A percentile compares a stretch with the other conserved stretches of the same genome.
Evolutionary conservation across 2,113 vertebrate species (phyloP).

Genomic region (Charina bottae): DNA sequence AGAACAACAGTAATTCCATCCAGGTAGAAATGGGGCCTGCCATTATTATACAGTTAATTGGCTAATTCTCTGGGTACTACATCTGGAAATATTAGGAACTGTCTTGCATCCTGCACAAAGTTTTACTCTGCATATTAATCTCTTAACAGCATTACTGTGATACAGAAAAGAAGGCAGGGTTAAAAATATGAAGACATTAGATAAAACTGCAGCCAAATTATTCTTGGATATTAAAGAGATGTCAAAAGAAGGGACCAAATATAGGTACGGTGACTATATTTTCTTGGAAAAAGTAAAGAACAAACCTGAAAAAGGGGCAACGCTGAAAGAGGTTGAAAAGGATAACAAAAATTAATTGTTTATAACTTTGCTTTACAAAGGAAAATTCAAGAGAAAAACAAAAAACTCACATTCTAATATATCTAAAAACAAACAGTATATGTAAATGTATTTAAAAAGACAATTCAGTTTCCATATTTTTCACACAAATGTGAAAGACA

Average conservation of each 20-base stretch:
- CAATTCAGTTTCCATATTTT: too few relatives aligned
- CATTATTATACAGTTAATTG: background rate
- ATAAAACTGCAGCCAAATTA: background rate
- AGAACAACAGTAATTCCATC: background rate
- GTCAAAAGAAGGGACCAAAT: background rate
- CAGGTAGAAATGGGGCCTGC: background rate
- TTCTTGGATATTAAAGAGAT: background rate
- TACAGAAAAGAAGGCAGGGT: background rate
- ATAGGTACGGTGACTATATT: too few relatives aligned
- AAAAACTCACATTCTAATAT: too few relatives aligned
- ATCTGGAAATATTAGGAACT: background rate
- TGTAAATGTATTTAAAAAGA: too few relatives aligned
- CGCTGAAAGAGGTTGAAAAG: too few relatives aligned
- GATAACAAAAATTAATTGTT: too few relatives aligned
- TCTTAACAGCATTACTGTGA: background rate
- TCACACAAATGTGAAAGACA: too few relatives aligned
- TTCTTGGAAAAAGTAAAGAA: too few relatives aligned
- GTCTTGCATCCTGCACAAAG: background rate
- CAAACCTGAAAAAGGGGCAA: too few relatives aligned
- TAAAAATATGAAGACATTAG: background rate
- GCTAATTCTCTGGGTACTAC: background rate
- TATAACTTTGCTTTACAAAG: too few relatives aligned
- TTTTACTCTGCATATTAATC: background rate
- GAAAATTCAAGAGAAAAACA: too few relatives aligned
- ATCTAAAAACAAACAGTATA: too few relatives aligned